Percentiles rank a stretch among this genome's conserved stretches.
These are phyloP conservation scores for Phyllotreta cruciferae DNA, from an alignment of 2,888 invertebrate species.

Conservation along the genomic window DNA sequence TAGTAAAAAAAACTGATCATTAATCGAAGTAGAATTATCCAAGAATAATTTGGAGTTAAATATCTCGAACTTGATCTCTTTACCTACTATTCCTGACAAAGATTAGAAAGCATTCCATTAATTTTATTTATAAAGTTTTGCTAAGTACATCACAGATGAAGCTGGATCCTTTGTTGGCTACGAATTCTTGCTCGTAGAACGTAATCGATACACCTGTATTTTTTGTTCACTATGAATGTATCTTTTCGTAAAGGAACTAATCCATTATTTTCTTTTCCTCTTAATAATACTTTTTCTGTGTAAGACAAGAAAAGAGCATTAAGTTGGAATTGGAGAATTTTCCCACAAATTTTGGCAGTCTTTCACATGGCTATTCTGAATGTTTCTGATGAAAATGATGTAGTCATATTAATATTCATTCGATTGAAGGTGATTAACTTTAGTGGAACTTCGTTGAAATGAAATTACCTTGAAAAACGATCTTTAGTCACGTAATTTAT, in stretches of 20 bases:
- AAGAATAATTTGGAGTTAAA: too few species aligned
- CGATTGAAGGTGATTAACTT: too few species aligned
- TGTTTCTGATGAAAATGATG: too few species aligned
- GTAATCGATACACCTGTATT: slow-evolving; percentile 16
- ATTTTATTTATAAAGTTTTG: slow-evolving; percentile 19
- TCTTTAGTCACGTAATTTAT: too few species aligned
- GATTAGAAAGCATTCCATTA: slow-evolving; percentile 11
- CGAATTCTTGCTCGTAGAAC: slow-evolving; percentile 6
- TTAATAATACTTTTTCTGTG: slow-evolving; percentile 18
- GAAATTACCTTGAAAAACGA: too few species aligned
- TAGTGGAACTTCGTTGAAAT: too few species aligned
- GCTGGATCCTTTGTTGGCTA: not conserved
- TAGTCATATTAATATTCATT: too few species aligned
- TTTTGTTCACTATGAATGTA: slow-evolving; percentile 13
- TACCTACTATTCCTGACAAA: slow-evolving; percentile 1
- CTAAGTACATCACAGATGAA: not conserved
- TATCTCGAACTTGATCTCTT: too few species aligned
- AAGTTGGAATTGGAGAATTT: not conserved
- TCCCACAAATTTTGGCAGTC: too few species aligned
- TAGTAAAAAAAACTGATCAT: too few species aligned
- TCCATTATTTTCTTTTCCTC: slow-evolving; percentile 13
- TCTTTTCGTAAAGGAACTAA: slow-evolving; percentile 14
- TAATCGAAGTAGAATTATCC: too few species aligned
- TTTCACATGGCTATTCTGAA: too few species aligned
- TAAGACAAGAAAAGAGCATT: slow-evolving; percentile 16